phyloP scores from a whole-genome alignment of 2,888 invertebrate species.

The Epinotia demarniana region DNA sequence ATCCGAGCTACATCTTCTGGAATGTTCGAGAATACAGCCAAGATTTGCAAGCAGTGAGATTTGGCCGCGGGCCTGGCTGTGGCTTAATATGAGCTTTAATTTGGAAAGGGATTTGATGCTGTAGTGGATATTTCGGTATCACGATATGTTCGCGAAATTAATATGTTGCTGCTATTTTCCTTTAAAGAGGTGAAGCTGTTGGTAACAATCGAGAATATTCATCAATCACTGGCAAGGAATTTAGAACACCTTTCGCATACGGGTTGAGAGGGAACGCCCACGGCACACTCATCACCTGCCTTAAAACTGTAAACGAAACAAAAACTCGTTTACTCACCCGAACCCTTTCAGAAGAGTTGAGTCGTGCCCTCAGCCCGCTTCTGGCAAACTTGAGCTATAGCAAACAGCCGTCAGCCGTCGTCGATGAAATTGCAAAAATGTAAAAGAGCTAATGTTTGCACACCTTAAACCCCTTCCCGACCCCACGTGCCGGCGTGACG shows the following conservation, averaged over 20 bases:
- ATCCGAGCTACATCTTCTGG: conserved; percentile 80
- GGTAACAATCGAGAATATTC: conserved; percentile 7
- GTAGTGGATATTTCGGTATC: conserved; percentile 46
- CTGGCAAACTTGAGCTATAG: conserved; percentile 66
- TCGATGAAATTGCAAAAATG: conserved; percentile 84
- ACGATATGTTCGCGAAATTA: conserved; percentile 32
- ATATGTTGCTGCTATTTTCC: background rate
- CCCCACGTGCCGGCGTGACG: conserved; percentile 82
- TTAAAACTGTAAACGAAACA: conserved; percentile 49
- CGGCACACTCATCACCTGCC: conserved; percentile 40
- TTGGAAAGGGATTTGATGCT: conserved; percentile 63
- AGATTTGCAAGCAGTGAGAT: conserved; percentile 79
- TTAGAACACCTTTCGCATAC: conserved; percentile 28
- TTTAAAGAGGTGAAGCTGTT: background rate
- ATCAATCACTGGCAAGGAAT: conserved; percentile 25
- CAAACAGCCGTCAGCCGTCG: conserved; percentile 79
- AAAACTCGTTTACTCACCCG: conserved; percentile 72
- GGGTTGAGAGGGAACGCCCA: conserved; percentile 37
- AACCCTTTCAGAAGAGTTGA: conserved; percentile 76
- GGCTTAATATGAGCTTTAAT: conserved; percentile 75
- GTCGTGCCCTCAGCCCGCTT: conserved; percentile 70
- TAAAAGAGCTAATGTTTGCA: conserved; percentile 85
- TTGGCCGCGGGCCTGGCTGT: conserved; percentile 79
- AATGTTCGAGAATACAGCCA: conserved; percentile 81
- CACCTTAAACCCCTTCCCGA: conserved; percentile 84